Percentiles rank a stretch among this genome's conserved stretches.
phyloP scores from a whole-genome alignment of 2,888 invertebrate species.

The Theretra japonica region DNA sequence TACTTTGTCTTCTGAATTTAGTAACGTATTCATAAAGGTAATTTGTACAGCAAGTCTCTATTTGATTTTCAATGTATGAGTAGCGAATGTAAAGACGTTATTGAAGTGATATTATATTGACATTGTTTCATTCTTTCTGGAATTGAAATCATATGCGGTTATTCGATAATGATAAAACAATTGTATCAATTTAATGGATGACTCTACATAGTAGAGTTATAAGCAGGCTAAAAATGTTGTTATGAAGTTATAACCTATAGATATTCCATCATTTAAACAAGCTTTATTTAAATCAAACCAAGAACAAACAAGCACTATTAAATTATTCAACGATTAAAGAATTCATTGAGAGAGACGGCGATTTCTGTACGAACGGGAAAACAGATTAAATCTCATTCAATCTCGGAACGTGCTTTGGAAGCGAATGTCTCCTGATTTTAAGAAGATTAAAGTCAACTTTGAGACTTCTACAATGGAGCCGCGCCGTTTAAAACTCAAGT shows the following conservation, averaged over 20 bases:
- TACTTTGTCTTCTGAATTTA: not conserved
- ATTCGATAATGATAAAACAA: not conserved
- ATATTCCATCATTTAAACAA: slow-evolving; percentile 37
- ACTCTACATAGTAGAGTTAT: no score
- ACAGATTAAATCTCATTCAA: slow-evolving; percentile 80
- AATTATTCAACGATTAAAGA: slow-evolving; percentile 77
- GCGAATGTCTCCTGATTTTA: slow-evolving; percentile 73
- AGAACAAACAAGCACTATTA: slow-evolving; percentile 65
- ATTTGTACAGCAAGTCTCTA: not conserved
- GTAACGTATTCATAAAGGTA: slow-evolving; percentile 2
- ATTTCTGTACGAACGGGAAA: slow-evolving; percentile 67
- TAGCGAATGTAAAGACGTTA: slow-evolving; percentile 21
- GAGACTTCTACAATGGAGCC: slow-evolving; percentile 61
- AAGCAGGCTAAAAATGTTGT: not conserved
- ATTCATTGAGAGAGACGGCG: slow-evolving; percentile 59
- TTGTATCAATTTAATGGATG: no score
- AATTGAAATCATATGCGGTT: no score
- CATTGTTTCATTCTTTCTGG: no score
- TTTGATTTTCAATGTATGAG: slow-evolving; percentile 23
- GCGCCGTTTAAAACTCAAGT: slow-evolving; percentile 54
- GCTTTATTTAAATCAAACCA: slow-evolving; percentile 45
- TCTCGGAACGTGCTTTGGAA: slow-evolving; percentile 75
- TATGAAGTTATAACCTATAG: not conserved
- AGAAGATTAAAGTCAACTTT: slow-evolving; percentile 74
- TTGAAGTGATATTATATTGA: no score